Percentiles rank a stretch among this genome's conserved stretches.
phyloP scores from a whole-genome alignment of 1,140 invertebrate species.

The Cyclargus thomasi region DNA sequence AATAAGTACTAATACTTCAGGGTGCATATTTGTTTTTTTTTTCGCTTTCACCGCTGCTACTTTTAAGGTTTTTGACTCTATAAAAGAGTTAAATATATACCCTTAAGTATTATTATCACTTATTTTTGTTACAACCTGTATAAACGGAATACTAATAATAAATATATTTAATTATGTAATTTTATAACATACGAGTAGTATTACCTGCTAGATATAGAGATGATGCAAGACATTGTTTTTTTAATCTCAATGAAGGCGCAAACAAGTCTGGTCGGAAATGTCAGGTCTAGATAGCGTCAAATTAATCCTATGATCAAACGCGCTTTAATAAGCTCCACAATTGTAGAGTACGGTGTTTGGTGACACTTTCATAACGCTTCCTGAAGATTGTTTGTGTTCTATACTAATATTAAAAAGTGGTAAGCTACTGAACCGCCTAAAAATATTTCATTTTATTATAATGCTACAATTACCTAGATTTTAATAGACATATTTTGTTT shows the following conservation, averaged over 20 bases:
- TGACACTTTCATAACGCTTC: slow-evolving; percentile 10
- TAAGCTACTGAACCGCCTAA: neutral
- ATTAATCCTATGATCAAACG: slow-evolving; percentile 37
- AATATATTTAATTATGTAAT: no score
- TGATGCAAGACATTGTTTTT: slow-evolving; percentile 16
- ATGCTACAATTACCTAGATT: no score
- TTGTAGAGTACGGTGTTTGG: neutral
- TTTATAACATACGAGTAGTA: neutral
- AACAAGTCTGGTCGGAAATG: slow-evolving; percentile 44
- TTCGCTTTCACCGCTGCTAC: no score
- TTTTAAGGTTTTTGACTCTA: no score
- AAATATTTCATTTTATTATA: no score
- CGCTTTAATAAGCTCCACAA: slow-evolving; percentile 4
- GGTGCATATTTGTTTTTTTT: no score
- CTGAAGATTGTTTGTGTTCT: neutral
- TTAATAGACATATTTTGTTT: no score
- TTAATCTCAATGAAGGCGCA: slow-evolving; percentile 25
- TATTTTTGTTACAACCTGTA: no score
- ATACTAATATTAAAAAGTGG: neutral
- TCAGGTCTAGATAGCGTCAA: slow-evolving; percentile 43
- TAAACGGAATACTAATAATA: no score
- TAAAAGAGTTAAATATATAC: no score
- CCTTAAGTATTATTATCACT: no score
- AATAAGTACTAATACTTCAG: no score
- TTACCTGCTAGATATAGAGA: slow-evolving; percentile 12